A percentile compares a stretch with the other conserved stretches of the same genome.
Evolutionary conservation across 2,113 vertebrate species (phyloP).

Genomic region (Ciconia stormi): DNA sequence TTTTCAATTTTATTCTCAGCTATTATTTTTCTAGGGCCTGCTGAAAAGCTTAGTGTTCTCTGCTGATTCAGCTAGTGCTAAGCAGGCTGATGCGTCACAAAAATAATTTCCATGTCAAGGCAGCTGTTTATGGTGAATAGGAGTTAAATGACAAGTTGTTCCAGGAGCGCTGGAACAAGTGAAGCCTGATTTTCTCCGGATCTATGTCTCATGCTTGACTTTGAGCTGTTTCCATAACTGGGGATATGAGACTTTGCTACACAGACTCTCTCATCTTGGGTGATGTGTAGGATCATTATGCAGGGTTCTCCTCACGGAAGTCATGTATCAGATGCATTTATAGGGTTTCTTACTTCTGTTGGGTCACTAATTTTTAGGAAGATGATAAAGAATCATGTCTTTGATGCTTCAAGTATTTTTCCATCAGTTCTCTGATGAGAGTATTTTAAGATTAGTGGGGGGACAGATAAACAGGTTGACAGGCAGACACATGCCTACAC

Average conservation of each 20-base stretch:
- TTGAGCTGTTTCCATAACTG: neutral
- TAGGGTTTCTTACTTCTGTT: neutral
- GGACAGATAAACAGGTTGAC: neutral
- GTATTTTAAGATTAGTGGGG: neutral
- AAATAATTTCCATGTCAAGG: constrained; percentile 42
- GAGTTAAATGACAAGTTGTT: constrained; percentile 50
- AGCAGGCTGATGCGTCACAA: neutral
- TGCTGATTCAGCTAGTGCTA: neutral
- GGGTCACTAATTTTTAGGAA: neutral
- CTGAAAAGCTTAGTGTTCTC: neutral
- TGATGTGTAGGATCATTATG: neutral
- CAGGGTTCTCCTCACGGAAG: neutral
- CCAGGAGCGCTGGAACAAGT: constrained; percentile 38
- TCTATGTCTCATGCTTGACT: neutral
- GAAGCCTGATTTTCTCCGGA: constrained; percentile 42
- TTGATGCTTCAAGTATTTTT: neutral
- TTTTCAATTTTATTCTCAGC: neutral
- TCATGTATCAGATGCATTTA: neutral
- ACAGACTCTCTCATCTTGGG: neutral
- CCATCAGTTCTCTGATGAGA: neutral
- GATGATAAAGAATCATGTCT: neutral
- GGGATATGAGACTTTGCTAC: neutral
- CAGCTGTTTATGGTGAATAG: constrained; percentile 45
- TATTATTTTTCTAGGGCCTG: neutral
- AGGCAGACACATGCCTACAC: neutral